Conservation (phyloP, 30 jellyfish, hydroid and myxozoan genomes). For the Aurelia coerulea region DNA sequence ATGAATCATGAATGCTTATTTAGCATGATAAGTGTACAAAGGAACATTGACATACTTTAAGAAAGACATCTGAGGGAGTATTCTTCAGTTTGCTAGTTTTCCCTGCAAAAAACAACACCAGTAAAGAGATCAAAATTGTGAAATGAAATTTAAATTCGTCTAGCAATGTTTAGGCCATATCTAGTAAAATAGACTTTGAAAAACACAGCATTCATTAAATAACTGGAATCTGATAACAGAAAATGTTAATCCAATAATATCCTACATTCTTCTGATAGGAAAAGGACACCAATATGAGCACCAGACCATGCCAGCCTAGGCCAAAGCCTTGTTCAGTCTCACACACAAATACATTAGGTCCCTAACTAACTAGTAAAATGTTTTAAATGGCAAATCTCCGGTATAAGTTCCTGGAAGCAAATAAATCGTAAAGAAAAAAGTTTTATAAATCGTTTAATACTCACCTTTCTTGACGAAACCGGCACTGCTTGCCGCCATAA, state of each 20-base stretch:
- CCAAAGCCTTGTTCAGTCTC: neutral
- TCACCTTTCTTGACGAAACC: constrained; percentile 8
- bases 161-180: neutral
- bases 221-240: no score
- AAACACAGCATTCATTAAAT: no score
- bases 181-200: neutral
- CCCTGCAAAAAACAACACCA: constrained; percentile 11
- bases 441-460: neutral
- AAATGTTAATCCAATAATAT: neutral
- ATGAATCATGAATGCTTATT: constrained; percentile 8
- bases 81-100: constrained; percentile 1
- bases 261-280: neutral
- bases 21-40: neutral
- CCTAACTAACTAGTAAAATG: neutral
- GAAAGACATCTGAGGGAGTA: neutral
- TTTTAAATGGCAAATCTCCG: neutral
- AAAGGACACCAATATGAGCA: neutral
- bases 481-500: constrained; percentile 13
- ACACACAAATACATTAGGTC: neutral
- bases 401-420: neutral
- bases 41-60: neutral
- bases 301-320: neutral
- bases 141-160: neutral
- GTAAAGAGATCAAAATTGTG: neutral
- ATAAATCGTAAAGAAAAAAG: neutral